phyloP scores from a whole-genome alignment of 2,888 invertebrate species.

The Hirtodrosophila duncani region DNA sequence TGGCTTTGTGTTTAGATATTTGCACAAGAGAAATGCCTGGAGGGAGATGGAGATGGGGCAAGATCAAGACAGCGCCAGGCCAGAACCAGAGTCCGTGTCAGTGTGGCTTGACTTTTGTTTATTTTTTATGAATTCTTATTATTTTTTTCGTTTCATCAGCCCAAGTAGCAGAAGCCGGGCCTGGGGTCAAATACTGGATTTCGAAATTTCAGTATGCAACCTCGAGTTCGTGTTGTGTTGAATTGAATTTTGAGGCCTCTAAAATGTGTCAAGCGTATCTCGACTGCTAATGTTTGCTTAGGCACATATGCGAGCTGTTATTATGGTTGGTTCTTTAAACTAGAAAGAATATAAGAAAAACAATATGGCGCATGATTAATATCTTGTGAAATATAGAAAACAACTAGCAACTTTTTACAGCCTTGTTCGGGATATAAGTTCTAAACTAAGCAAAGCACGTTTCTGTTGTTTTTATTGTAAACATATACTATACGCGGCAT shows the following conservation, averaged over 20 bases:
- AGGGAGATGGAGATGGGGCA: no score
- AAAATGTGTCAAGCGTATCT: conserved; percentile 29
- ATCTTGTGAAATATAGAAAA: no score
- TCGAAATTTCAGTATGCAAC: conserved; percentile 3
- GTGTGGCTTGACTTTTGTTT: neutral
- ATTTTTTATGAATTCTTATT: conserved; percentile 17
- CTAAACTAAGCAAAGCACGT: no score
- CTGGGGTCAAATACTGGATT: conserved; percentile 43
- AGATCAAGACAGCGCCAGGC: conserved; percentile 16
- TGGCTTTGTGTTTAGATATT: conserved; percentile 40
- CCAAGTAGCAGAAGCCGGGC: neutral
- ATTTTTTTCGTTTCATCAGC: conserved; percentile 4
- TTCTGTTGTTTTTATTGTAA: no score
- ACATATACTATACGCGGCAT: no score
- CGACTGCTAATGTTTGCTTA: conserved; percentile 25
- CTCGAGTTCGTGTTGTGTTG: neutral
- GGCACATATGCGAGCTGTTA: no score
- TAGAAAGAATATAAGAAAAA: no score
- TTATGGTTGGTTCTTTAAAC: no score
- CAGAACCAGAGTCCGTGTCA: conserved; percentile 13
- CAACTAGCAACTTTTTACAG: no score
- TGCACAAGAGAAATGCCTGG: conserved; percentile 53
- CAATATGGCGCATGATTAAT: no score
- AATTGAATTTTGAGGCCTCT: no score
- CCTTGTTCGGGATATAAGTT: no score